phyloP scores from a whole-genome alignment of 2,797 vertebrate species.

The Danionella dracula region DNA sequence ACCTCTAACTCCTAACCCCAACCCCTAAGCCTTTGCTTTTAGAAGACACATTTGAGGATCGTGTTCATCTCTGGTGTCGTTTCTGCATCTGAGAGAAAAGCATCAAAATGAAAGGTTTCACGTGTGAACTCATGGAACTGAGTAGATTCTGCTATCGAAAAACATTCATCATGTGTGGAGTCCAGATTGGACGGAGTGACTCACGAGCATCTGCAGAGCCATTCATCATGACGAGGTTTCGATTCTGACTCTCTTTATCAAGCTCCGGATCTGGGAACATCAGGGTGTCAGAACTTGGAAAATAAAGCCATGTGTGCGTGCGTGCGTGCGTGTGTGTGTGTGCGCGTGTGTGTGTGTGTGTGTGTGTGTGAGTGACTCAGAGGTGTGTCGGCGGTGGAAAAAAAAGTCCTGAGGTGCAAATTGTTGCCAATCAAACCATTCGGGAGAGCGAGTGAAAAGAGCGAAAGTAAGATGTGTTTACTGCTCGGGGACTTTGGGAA shows the following conservation, averaged over 20 bases:
- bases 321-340: too few species aligned
- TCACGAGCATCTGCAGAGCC: constrained; percentile 34
- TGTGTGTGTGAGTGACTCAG: constrained; percentile 31
- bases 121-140: neutral
- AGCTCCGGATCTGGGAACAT: neutral
- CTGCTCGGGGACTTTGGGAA: neutral
- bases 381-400: neutral
- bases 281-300: constrained; percentile 2
- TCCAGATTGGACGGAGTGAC: constrained; percentile 16
- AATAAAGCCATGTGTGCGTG: constrained; percentile 2
- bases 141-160: constrained; percentile 9
- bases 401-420: neutral
- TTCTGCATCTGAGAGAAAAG: neutral
- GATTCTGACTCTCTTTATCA: neutral
- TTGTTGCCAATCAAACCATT: constrained; percentile 1
- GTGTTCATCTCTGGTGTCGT: too few species aligned
- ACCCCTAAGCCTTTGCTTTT: too few species aligned
- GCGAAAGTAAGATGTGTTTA: neutral
- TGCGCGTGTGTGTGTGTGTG: too few species aligned
- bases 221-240: neutral
- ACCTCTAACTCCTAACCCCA: too few species aligned
- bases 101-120: too few species aligned
- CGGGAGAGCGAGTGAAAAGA: neutral
- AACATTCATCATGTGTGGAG: constrained; percentile 10
- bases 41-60: too few species aligned